Conservation (phyloP, 2,797 vertebrate genomes). For the Saxicola maurus region DNA sequence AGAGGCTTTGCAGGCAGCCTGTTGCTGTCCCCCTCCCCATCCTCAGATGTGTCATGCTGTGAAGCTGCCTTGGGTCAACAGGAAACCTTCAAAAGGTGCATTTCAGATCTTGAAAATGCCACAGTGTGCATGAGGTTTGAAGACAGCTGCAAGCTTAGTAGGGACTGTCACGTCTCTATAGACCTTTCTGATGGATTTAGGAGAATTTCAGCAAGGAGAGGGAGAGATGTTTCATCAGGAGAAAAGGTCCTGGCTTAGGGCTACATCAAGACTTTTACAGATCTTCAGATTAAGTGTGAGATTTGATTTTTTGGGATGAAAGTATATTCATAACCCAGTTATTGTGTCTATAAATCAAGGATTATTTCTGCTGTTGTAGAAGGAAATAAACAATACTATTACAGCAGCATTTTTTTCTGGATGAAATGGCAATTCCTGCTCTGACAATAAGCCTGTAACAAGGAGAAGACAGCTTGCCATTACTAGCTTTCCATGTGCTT, state of each 20-base stretch:
- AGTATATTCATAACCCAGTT: background rate
- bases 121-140: background rate
- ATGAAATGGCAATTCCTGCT: background rate
- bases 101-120: conserved; percentile 19
- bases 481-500: background rate
- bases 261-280: background rate
- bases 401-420: background rate
- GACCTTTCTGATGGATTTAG: background rate
- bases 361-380: background rate
- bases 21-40: background rate
- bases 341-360: background rate
- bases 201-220: background rate
- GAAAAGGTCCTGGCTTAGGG: background rate
- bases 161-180: background rate
- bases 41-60: background rate
- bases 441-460: background rate
- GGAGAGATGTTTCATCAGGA: background rate
- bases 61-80: conserved; percentile 30
- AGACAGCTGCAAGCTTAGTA: background rate
- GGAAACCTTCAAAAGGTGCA: background rate
- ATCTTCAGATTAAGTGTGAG: background rate
- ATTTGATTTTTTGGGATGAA: background rate
- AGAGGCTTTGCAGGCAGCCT: background rate
- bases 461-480: background rate
- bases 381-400: background rate